Evolutionary conservation across 2,888 invertebrate species (phyloP), one percentile per base, ranked within the genome.

Genomic region (Chrysotoxum bicinctum): DNA sequence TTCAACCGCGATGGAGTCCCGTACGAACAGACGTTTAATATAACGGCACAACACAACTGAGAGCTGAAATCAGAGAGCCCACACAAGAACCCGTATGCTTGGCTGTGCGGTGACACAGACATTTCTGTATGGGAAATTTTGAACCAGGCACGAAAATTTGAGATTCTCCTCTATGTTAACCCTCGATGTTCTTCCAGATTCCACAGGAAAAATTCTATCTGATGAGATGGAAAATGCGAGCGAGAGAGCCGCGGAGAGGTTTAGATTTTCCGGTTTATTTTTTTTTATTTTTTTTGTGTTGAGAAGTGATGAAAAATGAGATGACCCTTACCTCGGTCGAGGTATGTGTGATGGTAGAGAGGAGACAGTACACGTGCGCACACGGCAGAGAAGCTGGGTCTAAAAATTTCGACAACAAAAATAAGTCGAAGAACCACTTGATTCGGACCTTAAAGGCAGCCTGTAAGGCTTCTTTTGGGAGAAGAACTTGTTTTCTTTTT

Each of bases 1-100:
- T 81, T 68, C 73, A 76, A 77, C 81, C 81, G 81, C 85, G 85
- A 77, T 68, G 56, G 64, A 81, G 73, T 72, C 81, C 83, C 86
- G 89, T 88, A 89, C 90, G 89, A 89, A 89, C 88, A 89, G 88
- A 91, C 91, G 91, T 91, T 89, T 88, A 89, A 89, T 89, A 89
- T 88, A 88, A 87, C 89, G 90, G 90, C 90, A 91, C 90, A 90
- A 90, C 90, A 90, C 90, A 91, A 91, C 89, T 91, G 90, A 91
- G 91, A 90, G 90, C 91, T 91, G 89, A 91, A 91, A 89, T 89
- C 87, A 88, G 88, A 87, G 87, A 84, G 85, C 87, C 84, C 81
- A 87, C 79, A 87, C 87, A 88, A 88, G 88, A 89, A 89, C 89
- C 89, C 88, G 86, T 87, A 80, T 84, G 74, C 64, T 85, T 81